Base-by-base conservation (phyloP, 1,140 invertebrate genomes). In the Globodera rostochiensis region DNA sequence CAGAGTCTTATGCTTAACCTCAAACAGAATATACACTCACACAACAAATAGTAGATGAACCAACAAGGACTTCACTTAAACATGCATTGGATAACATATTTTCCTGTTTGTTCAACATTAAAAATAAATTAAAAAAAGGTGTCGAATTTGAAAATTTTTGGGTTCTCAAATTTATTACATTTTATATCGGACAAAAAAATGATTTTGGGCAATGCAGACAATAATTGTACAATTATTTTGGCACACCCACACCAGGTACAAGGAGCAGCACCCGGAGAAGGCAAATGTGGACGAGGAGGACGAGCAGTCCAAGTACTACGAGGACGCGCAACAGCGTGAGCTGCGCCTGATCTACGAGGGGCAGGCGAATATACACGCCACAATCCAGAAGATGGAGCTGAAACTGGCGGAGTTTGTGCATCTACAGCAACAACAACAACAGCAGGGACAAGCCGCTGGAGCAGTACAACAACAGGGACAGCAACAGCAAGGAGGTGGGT, bases 261-360 rank as follows among this genome's bases (percentile, higher is more conserved):
- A 89, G 80, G 84, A 90, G 81, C 79, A 84, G 53, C 88, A 89
- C 82, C 88, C 88, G 9, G 88, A 89, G 25, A 89, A 90, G 76
- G 87, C 83, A 2, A 89, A 87, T 81, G 85, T 84, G 66, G 87
- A 88, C 21, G 88, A 89, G 11, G 85, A 88, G 46, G 85, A 90
- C 36, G 85, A 89, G 60, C 80, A 82, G 46, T 60, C 78, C 11
- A 87, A 86, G 47, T 87, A 89, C 66, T 89, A 84, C 80, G 89
- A 89, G 80, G 88, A 89, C 79, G 81, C 85, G n/a, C 86, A 83
- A 13, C 83, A 83, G 57, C 80, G 88, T 21, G 89, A 89, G 75
- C 79, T 89, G 53, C 80, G 89, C 1, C 73, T 86, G 21, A 90
- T 89, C 50, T 87, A 89, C 77, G 88, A 89, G 73, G 77, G 75